These are phyloP conservation scores for Eupsilia transversa DNA, from an alignment of 2,888 invertebrate species.

Conservation along the genomic window DNA sequence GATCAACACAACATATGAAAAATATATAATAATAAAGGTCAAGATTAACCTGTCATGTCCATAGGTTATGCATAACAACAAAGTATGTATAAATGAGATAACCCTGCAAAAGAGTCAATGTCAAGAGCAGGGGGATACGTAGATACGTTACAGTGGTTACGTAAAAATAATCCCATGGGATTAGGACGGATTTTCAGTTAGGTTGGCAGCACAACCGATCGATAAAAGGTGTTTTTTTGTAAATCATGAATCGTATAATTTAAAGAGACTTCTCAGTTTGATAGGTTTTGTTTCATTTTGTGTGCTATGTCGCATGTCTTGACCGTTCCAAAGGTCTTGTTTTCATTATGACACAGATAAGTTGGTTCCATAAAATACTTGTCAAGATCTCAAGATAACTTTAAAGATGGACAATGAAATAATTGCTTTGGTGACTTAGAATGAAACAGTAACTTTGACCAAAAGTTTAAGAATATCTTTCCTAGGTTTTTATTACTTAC, in stretches of 20 bases:
- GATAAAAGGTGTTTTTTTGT: neutral
- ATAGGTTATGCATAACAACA: slow-evolving; percentile 11
- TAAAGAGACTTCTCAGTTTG: neutral
- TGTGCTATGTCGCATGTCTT: too few species aligned
- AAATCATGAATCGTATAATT: neutral
- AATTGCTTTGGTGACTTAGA: neutral
- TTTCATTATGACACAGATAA: too few species aligned
- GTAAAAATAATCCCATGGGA: slow-evolving; percentile 28
- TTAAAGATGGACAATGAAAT: neutral
- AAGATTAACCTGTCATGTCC: slow-evolving; percentile 12
- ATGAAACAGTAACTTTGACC: neutral
- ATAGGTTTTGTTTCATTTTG: neutral
- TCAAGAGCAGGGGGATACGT: slow-evolving; percentile 35
- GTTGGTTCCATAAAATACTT: neutral
- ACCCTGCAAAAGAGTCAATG: slow-evolving; percentile 38
- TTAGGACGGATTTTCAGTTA: slow-evolving; percentile 29
- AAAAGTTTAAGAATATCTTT: neutral
- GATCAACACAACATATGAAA: neutral
- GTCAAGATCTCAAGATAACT: neutral
- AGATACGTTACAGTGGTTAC: slow-evolving; percentile 28
- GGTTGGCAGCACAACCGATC: neutral
- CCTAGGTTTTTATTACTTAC: neutral
- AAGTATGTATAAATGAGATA: neutral
- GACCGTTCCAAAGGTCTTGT: too few species aligned
- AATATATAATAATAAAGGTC: neutral